These are phyloP conservation scores for Eupithecia tripunctaria DNA, from an alignment of 2,888 invertebrate species.

Conservation along the genomic window DNA sequence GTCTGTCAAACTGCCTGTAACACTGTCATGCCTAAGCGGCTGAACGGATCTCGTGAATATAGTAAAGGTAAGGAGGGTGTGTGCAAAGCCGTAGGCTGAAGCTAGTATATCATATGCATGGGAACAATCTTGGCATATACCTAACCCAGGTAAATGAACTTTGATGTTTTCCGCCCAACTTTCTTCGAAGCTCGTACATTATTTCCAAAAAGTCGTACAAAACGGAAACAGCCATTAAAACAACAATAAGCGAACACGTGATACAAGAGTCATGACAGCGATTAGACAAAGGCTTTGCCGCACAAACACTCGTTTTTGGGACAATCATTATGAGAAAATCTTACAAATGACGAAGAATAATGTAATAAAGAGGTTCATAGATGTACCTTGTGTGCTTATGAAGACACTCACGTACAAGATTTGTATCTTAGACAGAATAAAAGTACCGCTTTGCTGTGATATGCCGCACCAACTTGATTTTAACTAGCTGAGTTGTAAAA, in stretches of 20 bases:
- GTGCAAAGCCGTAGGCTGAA: no score
- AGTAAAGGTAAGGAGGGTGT: no score
- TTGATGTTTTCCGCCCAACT: conserved; percentile 33
- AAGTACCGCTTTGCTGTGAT: conserved; percentile 79
- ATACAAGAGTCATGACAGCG: conserved; percentile 69
- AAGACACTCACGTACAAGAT: conserved; percentile 83
- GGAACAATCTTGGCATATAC: neutral
- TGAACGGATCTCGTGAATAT: no score
- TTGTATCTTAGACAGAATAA: conserved; percentile 80
- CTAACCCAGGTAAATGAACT: conserved; percentile 24
- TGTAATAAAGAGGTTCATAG: conserved; percentile 84
- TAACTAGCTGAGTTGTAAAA: conserved; percentile 61
- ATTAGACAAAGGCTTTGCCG: conserved; percentile 83
- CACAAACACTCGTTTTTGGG: conserved; percentile 80
- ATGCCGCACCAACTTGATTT: conserved; percentile 76
- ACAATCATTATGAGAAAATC: conserved; percentile 85
- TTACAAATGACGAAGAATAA: conserved; percentile 82
- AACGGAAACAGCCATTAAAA: conserved; percentile 48
- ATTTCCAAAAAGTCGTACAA: conserved; percentile 45
- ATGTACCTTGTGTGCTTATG: conserved; percentile 79
- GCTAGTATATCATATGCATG: no score
- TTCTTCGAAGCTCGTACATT: conserved; percentile 34
- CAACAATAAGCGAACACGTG: conserved; percentile 62
- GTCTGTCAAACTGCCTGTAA: no score
- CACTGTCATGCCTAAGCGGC: no score